Evolutionary conservation across 2,888 invertebrate species (phyloP).

Genomic region (Lepeophtheirus nordmannii): DNA sequence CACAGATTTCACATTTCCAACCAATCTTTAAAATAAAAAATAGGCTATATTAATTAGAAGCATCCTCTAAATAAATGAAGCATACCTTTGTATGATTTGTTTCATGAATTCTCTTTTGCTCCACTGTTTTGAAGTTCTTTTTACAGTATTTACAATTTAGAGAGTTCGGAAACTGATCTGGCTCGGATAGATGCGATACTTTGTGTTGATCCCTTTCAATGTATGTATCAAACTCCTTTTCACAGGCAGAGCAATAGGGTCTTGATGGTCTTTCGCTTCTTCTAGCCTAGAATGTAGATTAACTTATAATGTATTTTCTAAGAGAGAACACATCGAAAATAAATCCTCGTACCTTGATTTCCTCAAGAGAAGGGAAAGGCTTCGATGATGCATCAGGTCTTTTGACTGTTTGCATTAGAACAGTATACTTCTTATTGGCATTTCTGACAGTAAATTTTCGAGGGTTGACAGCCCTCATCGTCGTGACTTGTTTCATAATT

Average conservation of each 20-base stretch:
- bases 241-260: not conserved
- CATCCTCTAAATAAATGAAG: not conserved
- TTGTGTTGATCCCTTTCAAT: not conserved
- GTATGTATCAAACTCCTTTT: not conserved
- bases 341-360: slow-evolving; percentile 3
- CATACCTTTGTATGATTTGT: slow-evolving; percentile 1
- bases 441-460: not conserved
- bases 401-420: not conserved
- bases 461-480: not conserved
- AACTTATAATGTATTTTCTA: not conserved
- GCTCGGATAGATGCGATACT: not conserved
- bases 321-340: too few species aligned
- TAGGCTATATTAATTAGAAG: not conserved
- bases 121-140: not conserved
- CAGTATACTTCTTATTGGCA: not conserved
- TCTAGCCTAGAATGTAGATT: not conserved
- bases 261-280: not conserved
- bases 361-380: not conserved
- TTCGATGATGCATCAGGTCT: not conserved
- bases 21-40: not conserved
- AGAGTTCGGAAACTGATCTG: not conserved
- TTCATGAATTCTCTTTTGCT: not conserved
- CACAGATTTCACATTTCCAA: slow-evolving; percentile 4
- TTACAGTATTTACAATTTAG: not conserved
- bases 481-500: not conserved